Evolutionary conservation across 2,797 vertebrate genomes (phyloP).

Genomic region (Smutsia gigantea): DNA sequence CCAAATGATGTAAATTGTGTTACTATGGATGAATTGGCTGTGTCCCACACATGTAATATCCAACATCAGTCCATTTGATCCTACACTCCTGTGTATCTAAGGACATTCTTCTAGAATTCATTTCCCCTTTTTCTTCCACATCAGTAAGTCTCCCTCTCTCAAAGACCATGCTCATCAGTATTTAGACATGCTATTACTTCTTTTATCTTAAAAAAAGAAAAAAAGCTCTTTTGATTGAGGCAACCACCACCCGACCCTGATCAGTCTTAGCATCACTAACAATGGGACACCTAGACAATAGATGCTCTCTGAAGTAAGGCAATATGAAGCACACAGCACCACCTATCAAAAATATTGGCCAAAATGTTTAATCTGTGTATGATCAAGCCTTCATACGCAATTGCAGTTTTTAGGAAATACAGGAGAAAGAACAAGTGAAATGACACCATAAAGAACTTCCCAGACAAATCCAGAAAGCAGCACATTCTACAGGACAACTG

Average conservation of each 20-base stretch:
- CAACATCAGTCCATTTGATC: not conserved
- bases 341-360: not conserved
- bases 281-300: not conserved
- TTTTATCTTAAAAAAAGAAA: not conserved
- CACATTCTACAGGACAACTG: not conserved
- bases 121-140: not conserved
- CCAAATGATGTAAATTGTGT: not conserved
- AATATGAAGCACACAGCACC: not conserved
- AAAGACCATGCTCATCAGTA: conserved; percentile 11
- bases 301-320: not conserved
- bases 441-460: not conserved
- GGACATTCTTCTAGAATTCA: not conserved
- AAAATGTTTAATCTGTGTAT: not conserved
- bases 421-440: not conserved
- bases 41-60: not conserved
- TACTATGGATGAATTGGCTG: not conserved
- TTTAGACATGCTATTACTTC: not conserved
- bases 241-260: not conserved
- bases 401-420: not conserved
- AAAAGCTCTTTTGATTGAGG: not conserved
- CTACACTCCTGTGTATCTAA: not conserved
- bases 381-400: not conserved
- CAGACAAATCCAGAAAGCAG: conserved; percentile 1
- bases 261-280: not conserved
- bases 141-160: not conserved